Base-by-base conservation (phyloP, 2,797 vertebrate species). In the Adrianichthys oophorus region DNA sequence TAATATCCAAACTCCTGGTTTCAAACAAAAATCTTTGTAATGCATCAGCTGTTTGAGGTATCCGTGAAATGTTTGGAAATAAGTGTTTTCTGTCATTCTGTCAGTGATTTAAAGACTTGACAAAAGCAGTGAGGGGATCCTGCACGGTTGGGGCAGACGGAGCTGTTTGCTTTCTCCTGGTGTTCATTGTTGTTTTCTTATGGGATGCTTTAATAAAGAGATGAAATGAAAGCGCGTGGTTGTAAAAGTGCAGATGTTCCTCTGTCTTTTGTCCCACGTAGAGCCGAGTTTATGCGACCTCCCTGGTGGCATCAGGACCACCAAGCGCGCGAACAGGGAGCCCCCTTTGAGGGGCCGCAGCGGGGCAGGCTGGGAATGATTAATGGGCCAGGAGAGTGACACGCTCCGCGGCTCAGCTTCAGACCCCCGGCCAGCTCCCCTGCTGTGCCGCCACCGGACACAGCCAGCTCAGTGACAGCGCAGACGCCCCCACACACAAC, bases 361-460 rank as follows among this genome's bases (percentile, higher is more conserved):
- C 80, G 56, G 75, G 67, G 75, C 72, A 83, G 77, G 73, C 85
- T 83, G 79, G 86, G 84, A 90, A 90, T 87, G 83, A 90, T 89
- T 88, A 90, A 90, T 86, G 79, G 76, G 81, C 72, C 84, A 69
- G 81, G 40, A 58, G 75, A 81, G 78, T 46, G 84, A 87, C 89
- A 89, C 84, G 76, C 84, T 90, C 80, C 72, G 48, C 62, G 12
- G 79, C 87, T 78, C 85, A 51, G 84, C 78, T 71, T 80, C 69
- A 85, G 79, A 72, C 82, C 82, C 68, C 55, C 65, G n/a, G 73
- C 79, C 85, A 83, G 78, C 80, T 85, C 85, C 78, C 80, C 78
- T 67, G 85, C 85, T 86, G 82, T 47, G 82, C 79, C 56, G 80
- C 77, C 87, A 86, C 82, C 78, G 66, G 64, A 83, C 79, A 82